Percentiles rank a stretch among this genome's conserved stretches.
phyloP scores from a whole-genome alignment of 2,888 invertebrate species.

The Dromius quadrimaculatus region DNA sequence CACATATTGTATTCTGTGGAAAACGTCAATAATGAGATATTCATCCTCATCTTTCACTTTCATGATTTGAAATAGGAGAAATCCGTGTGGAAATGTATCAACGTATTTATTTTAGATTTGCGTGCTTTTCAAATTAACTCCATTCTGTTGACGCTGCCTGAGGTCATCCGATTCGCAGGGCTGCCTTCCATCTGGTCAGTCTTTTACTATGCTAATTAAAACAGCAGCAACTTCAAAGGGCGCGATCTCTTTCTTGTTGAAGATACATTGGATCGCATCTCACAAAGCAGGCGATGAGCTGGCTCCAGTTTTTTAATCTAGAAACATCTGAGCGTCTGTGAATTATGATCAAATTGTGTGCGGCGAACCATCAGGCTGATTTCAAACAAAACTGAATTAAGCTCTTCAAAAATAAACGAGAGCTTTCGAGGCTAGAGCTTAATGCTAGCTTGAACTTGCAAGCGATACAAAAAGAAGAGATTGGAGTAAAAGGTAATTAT shows the following conservation, averaged over 20 bases:
- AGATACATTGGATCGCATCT: constrained; percentile 5
- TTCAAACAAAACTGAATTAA: constrained; percentile 21
- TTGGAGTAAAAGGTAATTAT: too few species aligned
- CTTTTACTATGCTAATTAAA: constrained; percentile 32
- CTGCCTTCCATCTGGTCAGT: not conserved
- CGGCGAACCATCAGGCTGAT: constrained; percentile 4
- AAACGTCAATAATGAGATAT: too few species aligned
- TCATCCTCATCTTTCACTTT: too few species aligned
- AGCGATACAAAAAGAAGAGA: too few species aligned
- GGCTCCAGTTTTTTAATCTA: constrained; percentile 1
- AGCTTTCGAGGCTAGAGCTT: not conserved
- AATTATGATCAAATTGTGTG: constrained; percentile 36
- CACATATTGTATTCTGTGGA: too few species aligned
- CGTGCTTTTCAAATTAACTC: too few species aligned
- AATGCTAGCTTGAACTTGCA: too few species aligned
- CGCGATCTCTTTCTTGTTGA: not conserved
- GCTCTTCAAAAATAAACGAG: constrained; percentile 16
- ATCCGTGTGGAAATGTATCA: too few species aligned
- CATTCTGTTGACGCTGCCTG: too few species aligned
- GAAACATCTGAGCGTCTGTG: not conserved
- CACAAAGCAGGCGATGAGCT: not conserved
- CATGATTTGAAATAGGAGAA: too few species aligned
- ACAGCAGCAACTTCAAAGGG: constrained; percentile 18
- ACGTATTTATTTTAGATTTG: too few species aligned
- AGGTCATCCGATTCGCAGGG: too few species aligned